Base-by-base conservation (phyloP, 2,797 vertebrate genomes). In the Siniperca obscura region DNA sequence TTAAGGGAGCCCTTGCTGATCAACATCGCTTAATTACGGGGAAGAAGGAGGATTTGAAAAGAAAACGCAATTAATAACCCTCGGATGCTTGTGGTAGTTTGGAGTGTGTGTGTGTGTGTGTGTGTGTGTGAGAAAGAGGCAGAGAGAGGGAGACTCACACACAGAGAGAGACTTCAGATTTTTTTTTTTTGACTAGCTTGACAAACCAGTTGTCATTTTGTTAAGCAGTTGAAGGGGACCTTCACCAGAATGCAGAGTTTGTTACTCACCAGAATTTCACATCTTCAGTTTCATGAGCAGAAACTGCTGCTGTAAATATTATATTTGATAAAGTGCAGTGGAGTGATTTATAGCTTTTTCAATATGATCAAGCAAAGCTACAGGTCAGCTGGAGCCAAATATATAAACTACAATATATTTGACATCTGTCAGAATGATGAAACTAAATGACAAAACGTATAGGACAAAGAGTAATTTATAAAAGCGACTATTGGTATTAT, bases 51-150 rank as follows among this genome's bases (percentile, higher is more conserved):
- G 92, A 95, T 96, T 95, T 94, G 87, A 90, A 95, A 94, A 93
- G 92, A 94, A 95, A 96, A 95, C 84, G 85, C 86, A 94, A 94
- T 94, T 94, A 96, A 96, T 96, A 92, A 95, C 92, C 92, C 87
- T 87, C 92, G 89, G 76, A 87, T 78, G 77, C 87, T 94, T 93
- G 77, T 78, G 48, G 48, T 56, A 57, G 74, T 73, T 76, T 61
- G 55, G 56, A 55, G 72, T 25, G 48, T 67, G 57, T 44, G 9
- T 72, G 60, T 27, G 27, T 27, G 27, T 27, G 27, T 27, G 27
- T 27, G 27, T 30, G 65, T n/a, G 42, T 61, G 42, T 22, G 77
- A 7, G 36, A 12, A 21, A 27, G 50, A 46, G 30, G 16, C 14
- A 19, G 50, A 46, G 22, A 22, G 40, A 4, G 46, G 25, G 46